These are phyloP conservation scores for Galbula dea DNA, from an alignment of 2,113 vertebrate genomes.

Conservation along the genomic window DNA sequence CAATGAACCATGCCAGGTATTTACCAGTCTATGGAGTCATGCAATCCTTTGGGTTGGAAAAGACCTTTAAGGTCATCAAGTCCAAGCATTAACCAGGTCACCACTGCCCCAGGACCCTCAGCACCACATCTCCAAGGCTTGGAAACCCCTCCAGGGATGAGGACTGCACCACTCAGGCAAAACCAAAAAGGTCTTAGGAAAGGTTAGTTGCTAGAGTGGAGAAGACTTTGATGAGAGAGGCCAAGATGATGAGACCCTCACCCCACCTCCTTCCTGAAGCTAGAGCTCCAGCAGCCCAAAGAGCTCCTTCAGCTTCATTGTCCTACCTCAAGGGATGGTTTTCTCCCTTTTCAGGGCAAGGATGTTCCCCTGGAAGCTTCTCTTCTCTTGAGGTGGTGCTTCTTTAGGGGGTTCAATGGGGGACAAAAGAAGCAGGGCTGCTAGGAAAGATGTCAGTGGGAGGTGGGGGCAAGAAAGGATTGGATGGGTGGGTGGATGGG, in stretches of 20 bases:
- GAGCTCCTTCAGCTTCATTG: not conserved
- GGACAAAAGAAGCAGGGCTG: rapidly evolving
- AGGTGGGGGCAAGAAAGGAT: not conserved
- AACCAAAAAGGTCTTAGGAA: conserved; percentile 49
- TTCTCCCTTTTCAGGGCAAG: not conserved
- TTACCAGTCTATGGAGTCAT: no score
- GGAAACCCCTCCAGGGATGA: conserved; percentile 52
- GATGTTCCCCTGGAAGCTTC: rapidly evolving
- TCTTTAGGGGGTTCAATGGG: not conserved
- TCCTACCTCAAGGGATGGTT: rapidly evolving
- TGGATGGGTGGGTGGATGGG: not conserved
- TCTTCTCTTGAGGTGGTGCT: rapidly evolving
- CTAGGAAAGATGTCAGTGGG: not conserved
- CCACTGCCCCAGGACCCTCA: no score
- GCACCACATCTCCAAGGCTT: no score
- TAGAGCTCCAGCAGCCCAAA: not conserved
- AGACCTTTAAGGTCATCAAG: no score
- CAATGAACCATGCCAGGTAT: no score
- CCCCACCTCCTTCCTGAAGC: not conserved
- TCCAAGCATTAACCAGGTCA: no score
- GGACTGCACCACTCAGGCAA: conserved; percentile 59
- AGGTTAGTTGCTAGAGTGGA: conserved; percentile 36
- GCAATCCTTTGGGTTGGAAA: no score
- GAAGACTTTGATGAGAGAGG: not conserved
- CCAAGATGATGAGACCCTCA: not conserved